Evolutionary conservation across 2,888 invertebrate genomes (phyloP).

Genomic region (Andrena dorsata): DNA sequence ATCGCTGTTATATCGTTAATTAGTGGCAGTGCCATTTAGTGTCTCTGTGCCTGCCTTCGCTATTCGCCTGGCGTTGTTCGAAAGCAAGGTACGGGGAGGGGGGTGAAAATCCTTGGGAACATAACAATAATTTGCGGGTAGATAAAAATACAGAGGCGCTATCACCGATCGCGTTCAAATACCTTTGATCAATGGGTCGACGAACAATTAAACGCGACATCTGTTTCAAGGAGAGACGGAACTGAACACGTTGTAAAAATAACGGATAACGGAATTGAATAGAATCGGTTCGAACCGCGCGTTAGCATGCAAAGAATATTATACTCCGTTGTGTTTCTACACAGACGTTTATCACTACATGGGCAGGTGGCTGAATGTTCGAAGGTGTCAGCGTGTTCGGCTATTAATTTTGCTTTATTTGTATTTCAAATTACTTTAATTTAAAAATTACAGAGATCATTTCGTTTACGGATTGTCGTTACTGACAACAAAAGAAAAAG

Average conservation of each 20-base stretch:
- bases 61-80: constrained; percentile 37
- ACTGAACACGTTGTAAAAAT: background rate
- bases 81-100: background rate
- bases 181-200: too few species aligned
- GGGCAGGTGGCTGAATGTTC: constrained; percentile 78
- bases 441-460: constrained; percentile 85
- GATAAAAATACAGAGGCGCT: too few species aligned
- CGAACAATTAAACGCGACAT: too few species aligned
- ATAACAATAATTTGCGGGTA: too few species aligned
- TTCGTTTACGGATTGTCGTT: constrained; percentile 81
- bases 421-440: constrained; percentile 83
- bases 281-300: too few species aligned
- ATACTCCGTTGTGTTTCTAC: background rate
- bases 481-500: constrained; percentile 74
- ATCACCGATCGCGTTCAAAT: too few species aligned
- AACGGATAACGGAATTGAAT: background rate
- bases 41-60: constrained; percentile 19
- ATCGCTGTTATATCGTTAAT: constrained; percentile 47
- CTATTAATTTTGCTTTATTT: constrained; percentile 74
- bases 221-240: too few species aligned
- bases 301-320: background rate
- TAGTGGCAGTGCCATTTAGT: constrained; percentile 68
- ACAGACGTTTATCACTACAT: constrained; percentile 21
- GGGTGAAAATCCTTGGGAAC: background rate
- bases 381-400: constrained; percentile 78